Base-by-base conservation (phyloP, 2,888 invertebrate species). In the Eupsilia transversa region DNA sequence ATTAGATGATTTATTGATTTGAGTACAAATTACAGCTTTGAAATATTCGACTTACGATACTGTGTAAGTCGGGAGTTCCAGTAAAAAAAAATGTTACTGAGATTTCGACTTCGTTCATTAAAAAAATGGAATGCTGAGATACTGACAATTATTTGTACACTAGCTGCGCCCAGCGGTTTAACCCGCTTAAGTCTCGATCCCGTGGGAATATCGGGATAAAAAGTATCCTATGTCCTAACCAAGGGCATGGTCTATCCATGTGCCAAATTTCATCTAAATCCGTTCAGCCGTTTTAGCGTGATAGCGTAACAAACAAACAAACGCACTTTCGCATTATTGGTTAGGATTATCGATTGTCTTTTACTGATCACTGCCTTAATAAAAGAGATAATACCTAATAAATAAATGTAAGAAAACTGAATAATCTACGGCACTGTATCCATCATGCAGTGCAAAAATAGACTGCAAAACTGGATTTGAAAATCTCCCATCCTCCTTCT, bases 51-150 rank as follows among this genome's bases (percentile, higher is more conserved):
- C 0, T 33, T 14, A 30, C 1, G 7, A 43, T 43, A 1, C 7
- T 17, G n/a, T 59, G 82, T 68, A 49, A 52, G 30, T 38, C 46
- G 56, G 78, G 27, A 77, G 78, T 43, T 3, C n/a, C n/a, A n/a
- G n/a, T 17, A 20, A n/a, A 17, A 6, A 20, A 43, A 52, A 30
- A 54, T 17, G 6, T 17, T 56, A 30, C 27, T 30, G 7, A 17
- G 30, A 17, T 56, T n/a, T n/a, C n/a, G n/a, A 30, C 7, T 30
- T 56, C 30, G 30, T 54, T 6, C 27, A 54, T 27, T 14, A 27
- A 5, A 30, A 33, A 10, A 33, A 12, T 33, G 20, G 12, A 5
- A 57, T 57, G 5, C 33, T 30, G 27, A 20, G 30, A 6, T 27
- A 17, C 23, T n/a, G n/a, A 49, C 9, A 49, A 49, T 9, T 20